phyloP scores from a whole-genome alignment of 2,113 vertebrate species.

The Bubalus kerabau region DNA sequence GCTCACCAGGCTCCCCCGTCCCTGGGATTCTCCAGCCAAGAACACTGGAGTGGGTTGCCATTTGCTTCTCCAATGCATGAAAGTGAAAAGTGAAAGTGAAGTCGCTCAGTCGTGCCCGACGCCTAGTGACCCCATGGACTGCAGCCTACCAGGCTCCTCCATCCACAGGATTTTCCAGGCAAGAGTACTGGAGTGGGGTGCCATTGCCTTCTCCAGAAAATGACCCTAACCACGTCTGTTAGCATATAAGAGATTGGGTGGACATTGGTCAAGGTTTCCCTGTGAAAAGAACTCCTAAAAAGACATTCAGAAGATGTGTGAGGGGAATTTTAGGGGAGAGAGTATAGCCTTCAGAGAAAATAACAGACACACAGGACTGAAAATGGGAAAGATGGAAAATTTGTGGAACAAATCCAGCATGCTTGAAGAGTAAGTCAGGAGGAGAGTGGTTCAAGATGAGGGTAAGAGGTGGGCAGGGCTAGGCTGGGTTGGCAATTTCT shows the following conservation, averaged over 20 bases:
- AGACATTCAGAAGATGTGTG: neutral
- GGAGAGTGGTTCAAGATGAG: neutral
- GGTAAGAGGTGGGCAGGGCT: neutral
- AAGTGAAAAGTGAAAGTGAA: too few relatives aligned
- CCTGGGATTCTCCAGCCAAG: too few relatives aligned
- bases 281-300: neutral
- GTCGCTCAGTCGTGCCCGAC: too few relatives aligned
- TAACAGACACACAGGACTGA: neutral
- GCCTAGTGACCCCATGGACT: rapidly evolving
- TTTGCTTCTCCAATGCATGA: too few relatives aligned
- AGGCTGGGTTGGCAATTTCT: neutral
- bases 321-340: neutral
- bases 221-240: neutral
- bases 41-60: too few relatives aligned
- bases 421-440: neutral
- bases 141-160: too few relatives aligned
- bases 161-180: too few relatives aligned
- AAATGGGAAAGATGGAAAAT: neutral
- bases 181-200: too few relatives aligned
- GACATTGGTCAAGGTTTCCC: neutral
- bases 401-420: neutral
- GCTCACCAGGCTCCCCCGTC: too few relatives aligned
- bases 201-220: neutral
- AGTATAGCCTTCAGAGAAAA: neutral
- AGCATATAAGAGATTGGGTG: neutral